Base-by-base conservation (phyloP, 2,113 vertebrate species). In the Pitta sordida region DNA sequence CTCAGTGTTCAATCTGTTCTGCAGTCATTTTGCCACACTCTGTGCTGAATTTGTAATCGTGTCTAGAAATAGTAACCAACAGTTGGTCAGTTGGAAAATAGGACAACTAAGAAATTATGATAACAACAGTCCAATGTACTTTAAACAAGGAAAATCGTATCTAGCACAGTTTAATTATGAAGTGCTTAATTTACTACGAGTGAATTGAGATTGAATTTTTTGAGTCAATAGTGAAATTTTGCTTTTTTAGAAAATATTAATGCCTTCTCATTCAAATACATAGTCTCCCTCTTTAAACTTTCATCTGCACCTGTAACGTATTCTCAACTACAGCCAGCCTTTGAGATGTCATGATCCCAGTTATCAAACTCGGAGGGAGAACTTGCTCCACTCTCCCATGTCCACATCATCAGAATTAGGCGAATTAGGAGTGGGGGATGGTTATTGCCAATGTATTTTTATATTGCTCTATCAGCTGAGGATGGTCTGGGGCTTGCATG, bases 1-100 rank as follows among this genome's bases (percentile, higher is more conserved):
- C 69, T 86, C 67, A 46, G 92, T 75, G 93, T 24, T 92, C 92
- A 95, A 89, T 91, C 92, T 96, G 95, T 51, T 89, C 86, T 75
- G 77, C 62, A 71, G 58, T 93, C 69, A 15, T 67, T 92, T 60
- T 68, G 81, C 74, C 69, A 58, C 0, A 0, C 58, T 82, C 81
- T 74, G 69, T 53, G 65, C 64, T 91, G 77, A 51, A 44, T 86
- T 88, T 82, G 56, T 68, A 49, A 76, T 69, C 11, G 7, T 60
- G 36, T 55, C 94, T 90, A 60, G 56, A 86, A 94, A 92, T 86
- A 92, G 91, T 71, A 93, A 29, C 64, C 51, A 65, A 64, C 93
- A 93, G 83, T 67, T 93, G 94, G 91, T 92, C 94, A 94, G 23
- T 1, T 89, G 81, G 77, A 94, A 94, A 92, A 89, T 60, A 56